Evolutionary conservation across 2,888 invertebrate species (phyloP).

Genomic region (Noctua fimbriata): DNA sequence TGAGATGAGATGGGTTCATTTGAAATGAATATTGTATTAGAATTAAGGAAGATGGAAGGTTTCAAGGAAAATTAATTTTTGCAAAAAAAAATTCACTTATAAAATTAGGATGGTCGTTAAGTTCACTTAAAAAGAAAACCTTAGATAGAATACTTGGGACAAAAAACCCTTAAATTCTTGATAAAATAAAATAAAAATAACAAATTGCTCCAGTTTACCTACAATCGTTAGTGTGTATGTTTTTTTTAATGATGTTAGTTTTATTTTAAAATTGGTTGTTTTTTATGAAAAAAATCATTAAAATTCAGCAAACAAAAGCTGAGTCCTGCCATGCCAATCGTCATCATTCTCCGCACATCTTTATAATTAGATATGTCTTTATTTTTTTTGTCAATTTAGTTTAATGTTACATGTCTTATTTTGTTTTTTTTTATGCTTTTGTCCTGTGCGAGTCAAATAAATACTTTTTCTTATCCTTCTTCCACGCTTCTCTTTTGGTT

Average conservation of each 20-base stretch:
- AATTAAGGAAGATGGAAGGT: not conserved
- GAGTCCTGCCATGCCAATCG: not conserved
- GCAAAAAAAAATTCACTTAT: not conserved
- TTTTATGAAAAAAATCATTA: no score
- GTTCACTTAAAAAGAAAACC: not conserved
- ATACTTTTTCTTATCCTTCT: not conserved
- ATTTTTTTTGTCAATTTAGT: no score
- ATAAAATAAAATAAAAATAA: not conserved
- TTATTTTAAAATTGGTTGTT: no score
- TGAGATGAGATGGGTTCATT: constrained; percentile 21
- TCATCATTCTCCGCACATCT: not conserved
- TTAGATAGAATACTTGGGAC: not conserved
- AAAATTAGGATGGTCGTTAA: not conserved
- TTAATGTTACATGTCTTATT: no score
- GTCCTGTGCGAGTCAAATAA: no score
- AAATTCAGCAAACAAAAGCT: not conserved
- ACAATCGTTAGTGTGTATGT: not conserved
- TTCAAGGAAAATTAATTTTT: not conserved
- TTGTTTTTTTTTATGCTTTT: no score
- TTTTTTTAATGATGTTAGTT: not conserved
- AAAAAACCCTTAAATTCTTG: not conserved
- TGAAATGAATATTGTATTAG: constrained; percentile 41
- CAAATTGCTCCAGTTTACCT: not conserved
- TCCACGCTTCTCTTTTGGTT: not conserved
- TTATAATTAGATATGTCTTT: no score